Evolutionary conservation across 2,888 invertebrate species (phyloP).

Genomic region (Xestia c-nigrum): DNA sequence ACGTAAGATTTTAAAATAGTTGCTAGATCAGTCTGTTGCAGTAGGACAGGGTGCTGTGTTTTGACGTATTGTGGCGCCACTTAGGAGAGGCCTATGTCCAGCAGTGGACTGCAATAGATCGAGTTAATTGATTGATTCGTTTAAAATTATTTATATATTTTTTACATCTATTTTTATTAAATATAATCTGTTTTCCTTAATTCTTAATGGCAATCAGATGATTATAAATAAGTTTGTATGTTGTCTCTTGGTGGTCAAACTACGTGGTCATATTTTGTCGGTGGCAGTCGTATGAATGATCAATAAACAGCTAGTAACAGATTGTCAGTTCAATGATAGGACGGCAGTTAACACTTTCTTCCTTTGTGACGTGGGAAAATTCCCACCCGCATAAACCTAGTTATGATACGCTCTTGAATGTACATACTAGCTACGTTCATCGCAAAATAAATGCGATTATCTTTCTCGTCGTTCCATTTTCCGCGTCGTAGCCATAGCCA

Average conservation of each 20-base stretch:
- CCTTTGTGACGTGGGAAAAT: slow-evolving; percentile 35
- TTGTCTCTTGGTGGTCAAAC: neutral
- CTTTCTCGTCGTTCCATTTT: neutral
- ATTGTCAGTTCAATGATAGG: slow-evolving; percentile 1
- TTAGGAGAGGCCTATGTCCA: neutral
- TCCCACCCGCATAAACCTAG: slow-evolving; percentile 10
- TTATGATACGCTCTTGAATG: slow-evolving; percentile 7
- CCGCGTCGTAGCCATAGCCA: neutral
- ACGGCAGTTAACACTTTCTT: slow-evolving; percentile 32
- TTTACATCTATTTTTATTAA: too few relatives aligned
- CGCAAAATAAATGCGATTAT: neutral
- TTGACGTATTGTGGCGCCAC: neutral
- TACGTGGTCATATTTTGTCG: neutral
- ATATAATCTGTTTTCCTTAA: neutral
- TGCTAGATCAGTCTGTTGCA: neutral
- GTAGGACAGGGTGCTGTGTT: neutral
- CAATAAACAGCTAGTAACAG: neutral
- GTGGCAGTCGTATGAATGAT: slow-evolving; percentile 2
- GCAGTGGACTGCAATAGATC: neutral
- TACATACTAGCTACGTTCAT: slow-evolving; percentile 5
- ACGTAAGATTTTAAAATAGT: neutral
- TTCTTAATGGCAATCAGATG: neutral
- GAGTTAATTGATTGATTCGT: neutral
- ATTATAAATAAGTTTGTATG: neutral
- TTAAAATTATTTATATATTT: too few relatives aligned